These are phyloP conservation scores for Crypturellus undulatus DNA, from an alignment of 2,113 vertebrate genomes.

Conservation along the genomic window DNA sequence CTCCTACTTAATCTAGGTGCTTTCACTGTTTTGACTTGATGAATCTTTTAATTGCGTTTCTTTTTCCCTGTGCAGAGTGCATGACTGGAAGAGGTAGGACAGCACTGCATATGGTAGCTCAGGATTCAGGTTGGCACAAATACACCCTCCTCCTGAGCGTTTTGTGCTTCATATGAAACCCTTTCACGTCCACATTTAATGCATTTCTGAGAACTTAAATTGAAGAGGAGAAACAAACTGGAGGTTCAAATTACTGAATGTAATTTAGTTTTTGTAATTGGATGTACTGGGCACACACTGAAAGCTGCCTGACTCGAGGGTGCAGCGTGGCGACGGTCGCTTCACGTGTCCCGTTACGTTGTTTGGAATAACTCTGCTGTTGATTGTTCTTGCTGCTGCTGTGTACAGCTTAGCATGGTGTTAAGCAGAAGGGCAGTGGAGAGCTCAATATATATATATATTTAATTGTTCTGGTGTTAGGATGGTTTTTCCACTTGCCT, in stretches of 20 bases:
- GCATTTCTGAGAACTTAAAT: not conserved
- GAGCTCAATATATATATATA: not conserved
- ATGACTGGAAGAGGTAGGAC: not conserved
- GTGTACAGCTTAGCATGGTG: not conserved
- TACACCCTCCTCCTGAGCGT: not conserved
- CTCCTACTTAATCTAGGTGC: not conserved
- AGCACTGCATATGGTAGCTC: not conserved
- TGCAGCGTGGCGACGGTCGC: not conserved
- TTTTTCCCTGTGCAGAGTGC: not conserved
- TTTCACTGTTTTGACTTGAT: not conserved
- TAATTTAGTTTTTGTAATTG: constrained; percentile 28
- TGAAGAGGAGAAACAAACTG: not conserved
- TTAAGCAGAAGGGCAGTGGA: not conserved
- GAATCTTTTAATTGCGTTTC: not conserved
- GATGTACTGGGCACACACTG: not conserved
- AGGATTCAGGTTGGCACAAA: not conserved
- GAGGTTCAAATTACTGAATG: not conserved
- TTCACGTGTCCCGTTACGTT: not conserved
- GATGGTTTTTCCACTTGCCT: not conserved
- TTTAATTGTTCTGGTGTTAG: not conserved
- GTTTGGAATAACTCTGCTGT: not conserved
- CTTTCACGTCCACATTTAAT: not conserved
- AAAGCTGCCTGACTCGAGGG: not conserved
- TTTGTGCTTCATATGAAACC: not conserved
- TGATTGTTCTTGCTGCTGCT: not conserved